These are phyloP conservation scores for Chloromyia formosa DNA, from an alignment of 2,888 invertebrate species.

Conservation along the genomic window DNA sequence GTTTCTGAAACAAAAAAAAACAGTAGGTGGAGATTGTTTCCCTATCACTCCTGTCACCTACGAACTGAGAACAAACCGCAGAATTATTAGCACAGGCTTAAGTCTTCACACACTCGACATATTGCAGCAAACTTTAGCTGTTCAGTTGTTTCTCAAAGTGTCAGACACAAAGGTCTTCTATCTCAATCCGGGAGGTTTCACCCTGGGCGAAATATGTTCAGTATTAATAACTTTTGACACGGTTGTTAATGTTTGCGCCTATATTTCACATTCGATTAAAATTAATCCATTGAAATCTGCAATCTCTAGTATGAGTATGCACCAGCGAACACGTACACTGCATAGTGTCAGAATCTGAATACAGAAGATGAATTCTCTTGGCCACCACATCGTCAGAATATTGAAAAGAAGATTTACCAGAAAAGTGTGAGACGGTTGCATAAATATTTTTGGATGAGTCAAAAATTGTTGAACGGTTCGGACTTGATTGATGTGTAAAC, in stretches of 20 bases:
- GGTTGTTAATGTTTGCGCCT: not conserved
- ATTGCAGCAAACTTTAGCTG: not conserved
- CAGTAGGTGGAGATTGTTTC: not conserved
- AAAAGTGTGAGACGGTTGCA: constrained; percentile 21
- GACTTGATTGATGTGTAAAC: constrained; percentile 15
- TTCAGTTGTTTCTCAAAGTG: constrained; percentile 5
- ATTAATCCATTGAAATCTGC: constrained; percentile 15
- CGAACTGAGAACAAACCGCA: too few species aligned
- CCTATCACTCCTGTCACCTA: too few species aligned
- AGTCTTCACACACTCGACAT: not conserved
- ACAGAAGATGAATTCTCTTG: not conserved
- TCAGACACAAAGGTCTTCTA: constrained; percentile 16
- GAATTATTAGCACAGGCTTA: not conserved
- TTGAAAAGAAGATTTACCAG: constrained; percentile 2
- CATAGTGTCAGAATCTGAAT: too few species aligned
- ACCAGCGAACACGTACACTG: not conserved
- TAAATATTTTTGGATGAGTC: constrained; percentile 38
- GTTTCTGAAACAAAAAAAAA: not conserved
- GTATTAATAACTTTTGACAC: constrained; percentile 31
- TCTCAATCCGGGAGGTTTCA: constrained; percentile 3
- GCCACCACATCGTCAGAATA: not conserved
- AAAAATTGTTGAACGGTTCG: not conserved
- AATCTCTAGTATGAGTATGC: not conserved
- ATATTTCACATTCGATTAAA: constrained; percentile 18
- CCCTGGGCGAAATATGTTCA: constrained; percentile 12